Percentiles rank a stretch among this genome's conserved stretches.
Evolutionary conservation across 1,140 invertebrate genomes (phyloP).

Genomic region (Hyles euphorbiae): DNA sequence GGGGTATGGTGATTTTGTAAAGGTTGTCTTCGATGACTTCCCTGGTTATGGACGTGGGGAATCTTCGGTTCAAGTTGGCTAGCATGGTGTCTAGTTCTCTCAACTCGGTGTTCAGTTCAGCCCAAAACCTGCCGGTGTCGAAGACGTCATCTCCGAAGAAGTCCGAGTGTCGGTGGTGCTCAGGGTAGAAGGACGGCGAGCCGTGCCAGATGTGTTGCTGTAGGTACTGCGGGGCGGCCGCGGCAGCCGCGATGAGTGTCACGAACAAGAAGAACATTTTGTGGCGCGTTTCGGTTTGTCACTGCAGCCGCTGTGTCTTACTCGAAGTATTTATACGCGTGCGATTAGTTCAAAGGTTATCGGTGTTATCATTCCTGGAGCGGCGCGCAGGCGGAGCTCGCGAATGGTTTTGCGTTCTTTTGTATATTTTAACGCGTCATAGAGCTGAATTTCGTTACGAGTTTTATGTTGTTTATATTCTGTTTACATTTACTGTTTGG

Average conservation of each 20-base stretch:
- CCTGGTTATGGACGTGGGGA: conserved; percentile 21
- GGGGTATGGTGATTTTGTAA: conserved; percentile 31
- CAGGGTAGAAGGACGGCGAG: conserved; percentile 2
- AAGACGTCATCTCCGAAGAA: conserved; percentile 25
- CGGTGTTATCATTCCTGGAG: conserved; percentile 61
- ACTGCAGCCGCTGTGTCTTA: background rate
- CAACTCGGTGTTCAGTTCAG: conserved; percentile 25
- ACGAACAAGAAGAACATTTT: conserved; percentile 27
- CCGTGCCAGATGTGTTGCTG: conserved; percentile 5
- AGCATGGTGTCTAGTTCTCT: conserved; percentile 28
- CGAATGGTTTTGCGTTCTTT: no score
- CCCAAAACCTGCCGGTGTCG: conserved; percentile 37
- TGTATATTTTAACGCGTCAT: no score
- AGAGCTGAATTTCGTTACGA: no score
- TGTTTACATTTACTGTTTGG: no score
- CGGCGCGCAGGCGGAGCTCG: no score
- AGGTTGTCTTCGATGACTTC: conserved; percentile 33
- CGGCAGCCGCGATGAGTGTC: conserved; percentile 22
- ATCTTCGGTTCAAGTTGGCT: conserved; percentile 22
- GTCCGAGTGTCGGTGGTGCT: conserved; percentile 7
- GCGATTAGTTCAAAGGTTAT: conserved; percentile 33
- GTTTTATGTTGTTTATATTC: no score
- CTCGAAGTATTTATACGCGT: conserved; percentile 26
- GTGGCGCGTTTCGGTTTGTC: conserved; percentile 2
- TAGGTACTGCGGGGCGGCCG: conserved; percentile 31